phyloP scores from a whole-genome alignment of 2,888 invertebrate species.

The Sinotaia quadrata region DNA sequence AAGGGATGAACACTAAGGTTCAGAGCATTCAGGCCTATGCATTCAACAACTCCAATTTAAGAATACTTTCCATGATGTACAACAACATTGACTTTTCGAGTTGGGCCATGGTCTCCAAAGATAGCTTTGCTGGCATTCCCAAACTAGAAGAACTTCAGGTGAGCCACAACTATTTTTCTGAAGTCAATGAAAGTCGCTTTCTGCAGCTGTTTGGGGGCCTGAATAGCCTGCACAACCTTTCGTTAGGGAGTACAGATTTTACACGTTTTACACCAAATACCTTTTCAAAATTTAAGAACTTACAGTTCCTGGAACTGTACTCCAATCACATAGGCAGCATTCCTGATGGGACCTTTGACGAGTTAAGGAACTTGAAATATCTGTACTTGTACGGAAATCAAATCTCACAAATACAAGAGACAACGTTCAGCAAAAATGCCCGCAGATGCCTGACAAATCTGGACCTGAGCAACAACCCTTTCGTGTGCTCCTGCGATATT shows the following conservation, averaged over 20 bases:
- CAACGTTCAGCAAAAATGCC: not conserved
- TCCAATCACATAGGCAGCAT: not conserved
- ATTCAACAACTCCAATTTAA: constrained; percentile 5
- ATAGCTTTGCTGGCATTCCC: constrained; percentile 15
- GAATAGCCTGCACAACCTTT: constrained; percentile 20
- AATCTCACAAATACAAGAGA: not conserved
- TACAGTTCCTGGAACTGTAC: not conserved
- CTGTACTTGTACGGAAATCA: not conserved
- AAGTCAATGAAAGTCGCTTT: not conserved
- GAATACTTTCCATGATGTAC: constrained; percentile 14
- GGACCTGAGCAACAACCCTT: constrained; percentile 6
- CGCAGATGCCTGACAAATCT: not conserved
- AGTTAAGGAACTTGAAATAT: not conserved
- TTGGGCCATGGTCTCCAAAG: not conserved
- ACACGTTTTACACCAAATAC: not conserved
- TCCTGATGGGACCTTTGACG: constrained; percentile 8
- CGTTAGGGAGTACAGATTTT: constrained; percentile 8
- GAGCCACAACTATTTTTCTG: constrained; percentile 10
- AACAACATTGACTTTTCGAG: constrained; percentile 19
- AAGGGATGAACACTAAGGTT: no score
- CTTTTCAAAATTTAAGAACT: not conserved
- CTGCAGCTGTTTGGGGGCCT: constrained; percentile 7
- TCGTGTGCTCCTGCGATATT: not conserved
- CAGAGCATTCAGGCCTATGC: constrained; percentile 14
- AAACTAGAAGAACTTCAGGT: not conserved